Evolutionary conservation across 2,797 vertebrate species (phyloP).

Genomic region (Rhincodon typus): DNA sequence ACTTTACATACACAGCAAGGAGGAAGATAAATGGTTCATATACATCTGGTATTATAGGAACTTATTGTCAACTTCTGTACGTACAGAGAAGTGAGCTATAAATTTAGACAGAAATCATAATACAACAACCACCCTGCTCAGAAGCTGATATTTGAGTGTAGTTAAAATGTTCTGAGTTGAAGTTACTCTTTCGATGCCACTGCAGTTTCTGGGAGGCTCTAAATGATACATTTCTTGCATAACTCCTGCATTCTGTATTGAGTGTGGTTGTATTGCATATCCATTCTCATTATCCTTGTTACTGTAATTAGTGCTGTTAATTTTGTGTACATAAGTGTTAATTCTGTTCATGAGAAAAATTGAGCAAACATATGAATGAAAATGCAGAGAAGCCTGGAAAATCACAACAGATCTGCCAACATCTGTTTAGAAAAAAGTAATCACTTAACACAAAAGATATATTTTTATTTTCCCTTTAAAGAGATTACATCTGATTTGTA

Average conservation of each 20-base stretch:
- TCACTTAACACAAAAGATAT: not conserved
- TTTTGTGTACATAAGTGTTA: not conserved
- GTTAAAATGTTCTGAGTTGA: not conserved
- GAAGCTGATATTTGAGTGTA: not conserved
- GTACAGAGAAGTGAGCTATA: not conserved
- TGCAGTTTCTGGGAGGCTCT: not conserved
- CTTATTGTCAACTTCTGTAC: not conserved
- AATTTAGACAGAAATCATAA: not conserved
- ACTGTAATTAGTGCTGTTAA: constrained; percentile 7
- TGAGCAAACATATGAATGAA: too few species aligned
- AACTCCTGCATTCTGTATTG: not conserved
- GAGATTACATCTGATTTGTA: not conserved
- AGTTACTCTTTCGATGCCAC: not conserved
- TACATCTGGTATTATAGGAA: not conserved
- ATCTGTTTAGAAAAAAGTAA: not conserved
- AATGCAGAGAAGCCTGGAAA: not conserved
- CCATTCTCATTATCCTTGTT: not conserved
- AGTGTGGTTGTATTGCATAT: not conserved
- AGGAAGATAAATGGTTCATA: not conserved
- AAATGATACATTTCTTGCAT: not conserved
- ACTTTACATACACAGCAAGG: not conserved
- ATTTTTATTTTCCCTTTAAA: not conserved
- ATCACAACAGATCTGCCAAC: not conserved
- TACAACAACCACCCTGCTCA: not conserved
- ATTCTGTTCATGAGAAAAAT: not conserved